Conservation (phyloP, 1,140 invertebrate species). For the Littorina saxatilis region DNA sequence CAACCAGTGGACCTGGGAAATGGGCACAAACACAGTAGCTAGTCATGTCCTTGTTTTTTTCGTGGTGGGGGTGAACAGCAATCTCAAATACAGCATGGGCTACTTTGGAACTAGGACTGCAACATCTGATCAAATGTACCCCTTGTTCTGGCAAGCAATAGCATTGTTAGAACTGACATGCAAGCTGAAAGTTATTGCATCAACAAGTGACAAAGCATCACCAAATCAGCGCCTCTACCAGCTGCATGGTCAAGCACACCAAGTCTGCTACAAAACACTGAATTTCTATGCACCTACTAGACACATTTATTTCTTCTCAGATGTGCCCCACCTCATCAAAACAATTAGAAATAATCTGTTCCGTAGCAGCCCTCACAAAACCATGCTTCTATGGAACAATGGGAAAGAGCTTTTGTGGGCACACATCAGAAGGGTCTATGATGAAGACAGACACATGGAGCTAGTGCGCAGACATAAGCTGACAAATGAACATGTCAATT, state of each 20-base stretch:
- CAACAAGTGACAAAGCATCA: constrained; percentile 3
- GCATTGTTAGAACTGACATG: neutral
- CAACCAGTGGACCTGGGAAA: no score
- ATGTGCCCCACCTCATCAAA: constrained; percentile 27
- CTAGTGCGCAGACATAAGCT: neutral
- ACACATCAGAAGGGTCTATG: neutral
- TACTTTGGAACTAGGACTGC: constrained; percentile 22
- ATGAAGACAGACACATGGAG: neutral
- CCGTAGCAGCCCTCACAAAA: neutral
- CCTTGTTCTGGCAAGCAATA: constrained; percentile 22
- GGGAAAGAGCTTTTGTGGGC: constrained; percentile 17
- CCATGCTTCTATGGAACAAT: neutral
- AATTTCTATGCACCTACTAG: constrained; percentile 5
- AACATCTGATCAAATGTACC: constrained; percentile 3
- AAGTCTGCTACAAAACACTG: neutral
- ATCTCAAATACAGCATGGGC: neutral
- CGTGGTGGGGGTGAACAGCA: constrained; percentile 14
- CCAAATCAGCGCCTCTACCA: constrained; percentile 34
- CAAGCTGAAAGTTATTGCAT: constrained; percentile 21
- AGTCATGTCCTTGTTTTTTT: constrained; percentile 28
- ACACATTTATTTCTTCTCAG: constrained; percentile 30
- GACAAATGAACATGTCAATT: neutral
- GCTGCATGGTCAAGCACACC: constrained; percentile 21
- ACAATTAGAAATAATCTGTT: constrained; percentile 26
- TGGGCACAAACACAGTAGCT: neutral